These are phyloP conservation scores for Chrysochloris asiatica DNA, from an alignment of 2,113 vertebrate species.

Conservation along the genomic window DNA sequence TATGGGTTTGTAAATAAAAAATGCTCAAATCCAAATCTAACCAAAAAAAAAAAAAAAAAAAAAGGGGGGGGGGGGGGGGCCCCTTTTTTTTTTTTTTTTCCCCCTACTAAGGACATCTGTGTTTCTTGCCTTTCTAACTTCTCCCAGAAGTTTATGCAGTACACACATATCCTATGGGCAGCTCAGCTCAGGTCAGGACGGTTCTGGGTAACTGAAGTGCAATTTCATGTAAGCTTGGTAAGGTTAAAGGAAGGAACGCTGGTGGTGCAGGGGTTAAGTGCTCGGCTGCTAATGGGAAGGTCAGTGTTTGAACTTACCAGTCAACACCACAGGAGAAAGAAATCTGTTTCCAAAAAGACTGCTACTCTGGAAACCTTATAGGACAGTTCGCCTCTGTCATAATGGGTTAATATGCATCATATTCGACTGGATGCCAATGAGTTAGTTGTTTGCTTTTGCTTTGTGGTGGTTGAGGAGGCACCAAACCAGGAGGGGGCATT, in stretches of 20 bases:
- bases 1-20: conserved; percentile 19
- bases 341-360: not conserved
- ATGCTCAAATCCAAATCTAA: conserved; percentile 28
- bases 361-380: not conserved
- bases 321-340: not conserved
- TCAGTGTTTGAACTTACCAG: not conserved
- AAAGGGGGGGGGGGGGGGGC: not conserved
- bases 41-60: too few relatives aligned
- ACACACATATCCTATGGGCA: not conserved
- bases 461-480: not conserved
- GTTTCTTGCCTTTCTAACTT: not conserved
- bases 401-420: too few relatives aligned
- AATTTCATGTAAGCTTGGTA: conserved; percentile 65
- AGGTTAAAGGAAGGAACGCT: not conserved
- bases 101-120: not conserved
- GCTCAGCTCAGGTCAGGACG: conserved; percentile 5
- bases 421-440: not conserved
- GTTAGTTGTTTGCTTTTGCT: not conserved
- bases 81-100: too few relatives aligned
- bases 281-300: not conserved
- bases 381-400: not conserved
- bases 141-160: conserved; percentile 22
- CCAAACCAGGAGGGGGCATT: not conserved
- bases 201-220: conserved; percentile 58
- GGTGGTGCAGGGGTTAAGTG: not conserved